Base-by-base conservation (phyloP, 2,113 vertebrate species). In the Numida meleagris region DNA sequence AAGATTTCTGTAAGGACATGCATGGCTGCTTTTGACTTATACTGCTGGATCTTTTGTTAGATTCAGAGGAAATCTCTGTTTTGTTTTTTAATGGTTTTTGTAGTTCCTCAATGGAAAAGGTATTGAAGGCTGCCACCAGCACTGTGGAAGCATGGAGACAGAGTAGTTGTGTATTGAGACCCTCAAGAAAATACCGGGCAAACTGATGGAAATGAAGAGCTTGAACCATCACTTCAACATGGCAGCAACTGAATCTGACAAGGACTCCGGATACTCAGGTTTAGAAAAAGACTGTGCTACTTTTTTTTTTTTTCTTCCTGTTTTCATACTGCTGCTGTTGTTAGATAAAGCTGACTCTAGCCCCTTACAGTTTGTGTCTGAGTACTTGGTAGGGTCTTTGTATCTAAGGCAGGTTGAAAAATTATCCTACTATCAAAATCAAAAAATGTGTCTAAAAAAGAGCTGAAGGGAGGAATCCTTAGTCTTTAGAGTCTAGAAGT, bases 191-290 rank as follows among this genome's bases (percentile, higher is more conserved):
- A 84, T 89, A 4, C 36, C 79, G 43, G 95, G 87, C 82, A 94
- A 86, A 95, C 95, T 95, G 91, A 77, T 5, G 0, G 97, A 96
- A 50, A 95, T 87, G 95, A 97, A 97, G 36, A 97, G 94, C 63
- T 74, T n/a, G 38, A 92, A 78, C 20, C 96, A 81, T 67, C 93
- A 21, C 3, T 87, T 96, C 36, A 95, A 36, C 18, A 79, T 94
- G 88, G 96, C 95, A 0, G 87, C 96, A 34, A 46, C 96, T 25
- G 98, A 99, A 85, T 97, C 98, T 72, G 98, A 99, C 96, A 98
- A 98, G 95, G 98, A 99, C 96, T 99, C 98, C 0, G 98, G 98
- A 95, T 99, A 99, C 92, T 99, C 98, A 98, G 99, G 98, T 99
- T 93, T 90, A 86, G 18, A 80, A 92, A 86, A 71, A 33, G 16